phyloP scores from a whole-genome alignment of 2,888 invertebrate genomes.

The Coremacera marginata region DNA sequence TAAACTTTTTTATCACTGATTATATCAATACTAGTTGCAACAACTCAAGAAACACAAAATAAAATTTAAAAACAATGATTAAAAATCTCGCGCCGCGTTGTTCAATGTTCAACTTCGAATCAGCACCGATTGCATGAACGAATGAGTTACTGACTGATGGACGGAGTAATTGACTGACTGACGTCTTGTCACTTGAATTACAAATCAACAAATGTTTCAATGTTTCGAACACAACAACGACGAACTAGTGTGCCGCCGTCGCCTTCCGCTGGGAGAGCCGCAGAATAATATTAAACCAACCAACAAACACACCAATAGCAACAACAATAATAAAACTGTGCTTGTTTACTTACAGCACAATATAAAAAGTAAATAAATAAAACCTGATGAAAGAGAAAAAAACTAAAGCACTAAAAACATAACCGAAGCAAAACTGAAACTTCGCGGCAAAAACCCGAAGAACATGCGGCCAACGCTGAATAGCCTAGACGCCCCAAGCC shows the following conservation, averaged over 20 bases:
- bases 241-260: neutral
- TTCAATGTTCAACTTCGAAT: constrained; percentile 14
- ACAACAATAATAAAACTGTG: constrained; percentile 21
- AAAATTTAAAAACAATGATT: neutral
- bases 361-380: constrained; percentile 21
- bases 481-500: neutral
- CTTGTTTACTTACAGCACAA: constrained; percentile 26
- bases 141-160: constrained; percentile 24
- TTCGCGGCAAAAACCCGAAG: neutral
- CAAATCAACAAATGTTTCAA: constrained; percentile 48
- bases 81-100: constrained; percentile 30
- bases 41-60: neutral
- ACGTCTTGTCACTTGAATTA: constrained; percentile 49
- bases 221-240: constrained; percentile 23
- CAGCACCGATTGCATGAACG: constrained; percentile 18
- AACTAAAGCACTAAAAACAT: neutral
- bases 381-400: neutral
- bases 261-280: constrained; percentile 43
- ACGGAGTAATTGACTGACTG: constrained; percentile 39
- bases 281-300: constrained; percentile 34
- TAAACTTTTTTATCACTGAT: constrained; percentile 26
- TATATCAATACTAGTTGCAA: neutral
- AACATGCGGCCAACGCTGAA: neutral
- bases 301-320: constrained; percentile 42
- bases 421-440: neutral